Percentiles rank a stretch among this genome's conserved stretches.
phyloP scores from a whole-genome alignment of 2,888 invertebrate species.

The Odontomyia ornata region DNA sequence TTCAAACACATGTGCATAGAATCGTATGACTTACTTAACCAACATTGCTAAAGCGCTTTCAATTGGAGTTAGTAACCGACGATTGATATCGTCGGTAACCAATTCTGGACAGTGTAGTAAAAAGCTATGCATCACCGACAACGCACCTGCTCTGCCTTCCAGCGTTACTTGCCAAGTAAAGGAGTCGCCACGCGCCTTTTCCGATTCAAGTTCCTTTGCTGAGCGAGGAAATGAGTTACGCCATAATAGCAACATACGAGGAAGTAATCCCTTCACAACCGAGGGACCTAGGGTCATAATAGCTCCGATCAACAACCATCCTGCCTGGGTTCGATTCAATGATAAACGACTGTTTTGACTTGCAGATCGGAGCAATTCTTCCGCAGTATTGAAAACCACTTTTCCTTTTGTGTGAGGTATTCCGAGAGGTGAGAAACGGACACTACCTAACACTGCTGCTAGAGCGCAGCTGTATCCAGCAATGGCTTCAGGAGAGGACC shows the following conservation, averaged over 20 bases:
- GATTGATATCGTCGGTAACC: slow-evolving; percentile 89
- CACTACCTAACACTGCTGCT: slow-evolving; percentile 92
- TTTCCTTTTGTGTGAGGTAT: slow-evolving; percentile 97
- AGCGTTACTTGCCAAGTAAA: slow-evolving; percentile 99
- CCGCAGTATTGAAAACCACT: slow-evolving; percentile 96
- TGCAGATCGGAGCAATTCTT: slow-evolving; percentile 94
- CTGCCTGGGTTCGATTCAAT: slow-evolving; percentile 93
- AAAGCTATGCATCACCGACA: slow-evolving; percentile 95
- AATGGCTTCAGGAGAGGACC: slow-evolving; percentile 88
- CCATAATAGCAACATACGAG: slow-evolving; percentile 94
- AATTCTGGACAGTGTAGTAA: slow-evolving; percentile 89
- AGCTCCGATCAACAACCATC: slow-evolving; percentile 96
- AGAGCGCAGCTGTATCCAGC: slow-evolving; percentile 92
- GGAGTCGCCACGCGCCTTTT: slow-evolving; percentile 94
- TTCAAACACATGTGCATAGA: no score
- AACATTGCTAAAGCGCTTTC: slow-evolving; percentile 96
- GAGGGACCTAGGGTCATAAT: slow-evolving; percentile 95
- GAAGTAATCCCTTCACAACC: slow-evolving; percentile 90
- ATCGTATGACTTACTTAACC: slow-evolving; percentile 75
- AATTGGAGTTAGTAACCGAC: slow-evolving; percentile 87
- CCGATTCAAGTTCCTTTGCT: slow-evolving; percentile 94
- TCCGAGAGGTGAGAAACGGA: slow-evolving; percentile 87
- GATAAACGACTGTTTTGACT: slow-evolving; percentile 96
- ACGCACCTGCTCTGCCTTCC: slow-evolving; percentile 94
- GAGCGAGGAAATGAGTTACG: slow-evolving; percentile 97